These are phyloP conservation scores for Mesoligia furuncula DNA, from an alignment of 2,888 invertebrate species.

Conservation along the genomic window DNA sequence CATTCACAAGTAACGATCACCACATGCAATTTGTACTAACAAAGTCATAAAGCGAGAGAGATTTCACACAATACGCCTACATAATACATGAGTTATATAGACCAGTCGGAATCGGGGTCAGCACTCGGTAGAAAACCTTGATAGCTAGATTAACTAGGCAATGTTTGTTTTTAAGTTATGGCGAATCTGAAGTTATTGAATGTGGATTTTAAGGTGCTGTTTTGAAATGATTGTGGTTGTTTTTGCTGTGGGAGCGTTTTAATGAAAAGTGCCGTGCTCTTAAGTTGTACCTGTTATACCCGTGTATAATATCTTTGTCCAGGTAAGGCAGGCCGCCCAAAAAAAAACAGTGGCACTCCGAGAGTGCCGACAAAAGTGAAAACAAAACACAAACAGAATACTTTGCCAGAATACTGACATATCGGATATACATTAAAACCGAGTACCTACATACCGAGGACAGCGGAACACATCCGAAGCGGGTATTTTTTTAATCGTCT, in stretches of 20 bases:
- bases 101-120: slow-evolving; percentile 68
- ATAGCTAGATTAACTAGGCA: slow-evolving; percentile 50
- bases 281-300: background rate
- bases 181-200: background rate
- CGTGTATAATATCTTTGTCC: background rate
- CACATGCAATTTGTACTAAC: slow-evolving; percentile 36
- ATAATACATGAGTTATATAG: slow-evolving; percentile 51
- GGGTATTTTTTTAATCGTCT: no score
- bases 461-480: no score
- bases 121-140: slow-evolving; percentile 65
- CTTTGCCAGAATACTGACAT: no score
- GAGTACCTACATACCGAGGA: no score
- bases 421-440: no score
- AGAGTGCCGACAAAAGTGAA: no score
- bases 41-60: slow-evolving; percentile 37
- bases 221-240: background rate
- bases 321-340: no score
- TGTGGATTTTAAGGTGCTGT: slow-evolving; percentile 7
- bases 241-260: background rate
- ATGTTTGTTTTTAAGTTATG: slow-evolving; percentile 33
- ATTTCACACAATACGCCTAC: slow-evolving; percentile 55
- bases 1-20: background rate
- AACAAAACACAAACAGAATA: no score
- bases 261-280: background rate
- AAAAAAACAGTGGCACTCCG: no score